phyloP scores from a whole-genome alignment of 2,113 vertebrate species.

The Campylomormyrus numenius region DNA sequence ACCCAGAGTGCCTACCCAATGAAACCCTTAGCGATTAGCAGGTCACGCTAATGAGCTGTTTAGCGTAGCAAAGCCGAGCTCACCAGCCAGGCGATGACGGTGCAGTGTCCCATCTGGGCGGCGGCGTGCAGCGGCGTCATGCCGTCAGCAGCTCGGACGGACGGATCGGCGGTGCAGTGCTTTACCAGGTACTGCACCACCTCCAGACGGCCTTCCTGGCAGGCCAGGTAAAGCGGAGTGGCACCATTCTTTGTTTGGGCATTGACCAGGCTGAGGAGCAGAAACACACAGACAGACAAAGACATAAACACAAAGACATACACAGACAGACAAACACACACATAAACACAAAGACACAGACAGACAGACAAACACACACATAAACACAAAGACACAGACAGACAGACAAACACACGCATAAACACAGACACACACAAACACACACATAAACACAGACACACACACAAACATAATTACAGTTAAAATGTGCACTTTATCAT shows the following conservation, averaged over 20 bases:
- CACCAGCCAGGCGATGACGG: slow-evolving; percentile 95
- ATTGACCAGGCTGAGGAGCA: slow-evolving; percentile 72
- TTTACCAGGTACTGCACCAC: slow-evolving; percentile 88
- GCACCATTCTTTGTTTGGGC: slow-evolving; percentile 95
- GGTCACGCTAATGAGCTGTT: background rate
- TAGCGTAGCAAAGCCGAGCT: background rate
- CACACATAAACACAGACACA: background rate
- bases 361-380: too few relatives aligned
- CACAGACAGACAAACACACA: background rate
- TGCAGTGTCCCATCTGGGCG: slow-evolving; percentile 94
- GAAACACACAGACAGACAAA: slow-evolving; percentile 16
- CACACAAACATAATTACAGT: background rate
- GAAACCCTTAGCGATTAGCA: background rate
- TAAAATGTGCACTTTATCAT: background rate
- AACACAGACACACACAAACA: background rate
- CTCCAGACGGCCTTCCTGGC: slow-evolving; percentile 97
- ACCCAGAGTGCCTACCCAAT: background rate
- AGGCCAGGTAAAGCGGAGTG: slow-evolving; percentile 95
- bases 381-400: too few relatives aligned
- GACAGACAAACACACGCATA: background rate
- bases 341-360: background rate
- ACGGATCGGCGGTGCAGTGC: slow-evolving; percentile 80
- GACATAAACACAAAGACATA: background rate
- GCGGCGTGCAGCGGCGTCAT: slow-evolving; percentile 92
- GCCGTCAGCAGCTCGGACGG: slow-evolving; percentile 75